Percentiles rank a stretch among this genome's conserved stretches.
phyloP scores from a whole-genome alignment of 2,888 invertebrate species.

The Macrophya alboannulata region DNA sequence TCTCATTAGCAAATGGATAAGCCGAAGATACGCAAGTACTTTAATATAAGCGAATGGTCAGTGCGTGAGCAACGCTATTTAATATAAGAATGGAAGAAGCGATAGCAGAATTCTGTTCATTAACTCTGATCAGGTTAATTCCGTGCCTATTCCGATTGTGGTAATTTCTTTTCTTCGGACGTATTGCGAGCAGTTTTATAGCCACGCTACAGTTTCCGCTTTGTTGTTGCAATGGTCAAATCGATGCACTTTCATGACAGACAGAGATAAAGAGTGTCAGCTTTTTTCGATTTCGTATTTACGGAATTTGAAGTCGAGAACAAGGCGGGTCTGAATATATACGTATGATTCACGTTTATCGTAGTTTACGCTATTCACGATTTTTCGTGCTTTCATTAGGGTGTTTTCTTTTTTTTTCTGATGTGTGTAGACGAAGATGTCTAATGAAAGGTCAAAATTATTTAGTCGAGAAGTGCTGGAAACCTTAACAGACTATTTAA shows the following conservation, averaged over 20 bases:
- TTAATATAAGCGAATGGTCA: conserved; percentile 5
- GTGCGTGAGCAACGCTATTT: conserved; percentile 38
- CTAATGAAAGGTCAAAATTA: background rate
- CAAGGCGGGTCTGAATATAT: background rate
- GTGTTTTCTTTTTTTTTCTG: too few species aligned
- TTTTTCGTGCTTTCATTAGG: background rate
- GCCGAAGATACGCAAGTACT: background rate
- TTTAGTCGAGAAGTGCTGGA: background rate
- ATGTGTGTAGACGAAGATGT: too few species aligned
- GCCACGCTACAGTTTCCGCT: too few species aligned
- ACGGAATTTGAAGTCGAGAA: background rate
- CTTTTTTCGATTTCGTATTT: background rate
- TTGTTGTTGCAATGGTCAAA: too few species aligned
- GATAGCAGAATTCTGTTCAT: background rate
- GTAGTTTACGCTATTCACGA: background rate
- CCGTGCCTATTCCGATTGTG: background rate
- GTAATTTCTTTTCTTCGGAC: background rate
- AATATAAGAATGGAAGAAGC: conserved; percentile 5
- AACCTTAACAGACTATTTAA: background rate
- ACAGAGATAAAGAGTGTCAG: too few species aligned
- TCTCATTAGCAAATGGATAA: conserved; percentile 49
- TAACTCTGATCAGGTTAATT: background rate
- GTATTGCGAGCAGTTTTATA: too few species aligned
- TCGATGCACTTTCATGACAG: too few species aligned
- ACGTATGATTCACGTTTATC: background rate